Base-by-base conservation (phyloP, 2,797 vertebrate species). In the Syncerus caffer region DNA sequence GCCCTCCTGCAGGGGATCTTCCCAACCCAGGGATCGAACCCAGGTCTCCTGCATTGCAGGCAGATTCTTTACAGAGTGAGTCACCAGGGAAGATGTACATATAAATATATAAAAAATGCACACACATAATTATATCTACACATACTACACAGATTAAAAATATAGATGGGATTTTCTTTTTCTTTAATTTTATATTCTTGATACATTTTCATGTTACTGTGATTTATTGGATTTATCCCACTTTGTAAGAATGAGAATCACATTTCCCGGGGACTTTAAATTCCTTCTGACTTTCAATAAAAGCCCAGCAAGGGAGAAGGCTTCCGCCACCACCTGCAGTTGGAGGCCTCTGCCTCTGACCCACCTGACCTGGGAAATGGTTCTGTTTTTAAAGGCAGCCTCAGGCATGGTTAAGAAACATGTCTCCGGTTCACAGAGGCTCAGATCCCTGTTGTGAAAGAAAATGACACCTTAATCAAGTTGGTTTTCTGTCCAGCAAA, bases 401-500 rank as follows among this genome's bases (percentile, higher is more conserved):
- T 84, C 17, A 76, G 89, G 82, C 58, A 64, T 80, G 50, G n/a
- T 58, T 34, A 89, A 67, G 51, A 74, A 97, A 34, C 6, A 31
- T 12, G 34, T 13, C 55, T 78, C 25, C 16, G 62, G 55, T 74
- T 90, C 50, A 71, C 7, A 23, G 27, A 38, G 53, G 13, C 51
- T 38, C 27, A 55, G 25, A 51, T 4, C 50, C 71, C 60, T 1
- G 1, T 23, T 64, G 78, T 78, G 85, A 53, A 89, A 90, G 67
- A 93, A 91, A 97, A 92, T 57, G 89, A 87, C 51, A 45, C 25
- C 89, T 79, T 42, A 45, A 96, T 97, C 85, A 82, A 84, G 27
- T 60, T 51, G 74, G 19, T 82, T 96, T 97, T 86, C 67, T 74
- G 38, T 87, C 34, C 25, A 34, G n/a, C 34, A 85, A 78, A 76